phyloP scores from a whole-genome alignment of 2,888 invertebrate genomes.

The Trichogramma dendrolimi region DNA sequence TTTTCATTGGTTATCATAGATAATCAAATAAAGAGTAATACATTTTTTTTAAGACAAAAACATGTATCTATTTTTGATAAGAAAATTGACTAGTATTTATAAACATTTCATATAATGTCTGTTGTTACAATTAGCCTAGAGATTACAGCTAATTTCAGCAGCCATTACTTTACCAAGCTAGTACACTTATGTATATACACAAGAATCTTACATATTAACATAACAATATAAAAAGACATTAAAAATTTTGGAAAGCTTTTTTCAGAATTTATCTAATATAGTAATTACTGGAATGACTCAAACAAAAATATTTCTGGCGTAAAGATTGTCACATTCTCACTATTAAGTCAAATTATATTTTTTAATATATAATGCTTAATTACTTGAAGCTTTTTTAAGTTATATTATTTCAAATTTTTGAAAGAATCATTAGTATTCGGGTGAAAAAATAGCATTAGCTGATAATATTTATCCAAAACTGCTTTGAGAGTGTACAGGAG shows the following conservation, averaged over 20 bases:
- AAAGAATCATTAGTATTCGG: slow-evolving; percentile 1
- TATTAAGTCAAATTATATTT: slow-evolving; percentile 30
- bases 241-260: no score
- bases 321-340: slow-evolving; percentile 26
- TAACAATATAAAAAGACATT: no score
- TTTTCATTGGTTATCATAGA: background rate
- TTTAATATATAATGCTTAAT: slow-evolving; percentile 14
- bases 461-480: slow-evolving; percentile 20
- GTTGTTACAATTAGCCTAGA: no score
- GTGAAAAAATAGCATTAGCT: slow-evolving; percentile 16
- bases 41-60: slow-evolving; percentile 3
- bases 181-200: no score
- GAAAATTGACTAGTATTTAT: slow-evolving; percentile 16
- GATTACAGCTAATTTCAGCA: no score
- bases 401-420: slow-evolving; percentile 5
- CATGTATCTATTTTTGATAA: slow-evolving; percentile 15
- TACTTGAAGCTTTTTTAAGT: background rate
- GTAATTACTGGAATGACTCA: no score
- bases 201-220: no score
- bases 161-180: no score
- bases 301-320: background rate
- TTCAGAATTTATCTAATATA: no score
- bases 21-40: background rate
- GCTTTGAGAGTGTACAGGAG: slow-evolving; percentile 22
- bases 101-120: background rate